Percentiles rank a stretch among this genome's conserved stretches.
These are phyloP conservation scores for Lagopus muta DNA, from an alignment of 2,113 vertebrate species.

Conservation along the genomic window DNA sequence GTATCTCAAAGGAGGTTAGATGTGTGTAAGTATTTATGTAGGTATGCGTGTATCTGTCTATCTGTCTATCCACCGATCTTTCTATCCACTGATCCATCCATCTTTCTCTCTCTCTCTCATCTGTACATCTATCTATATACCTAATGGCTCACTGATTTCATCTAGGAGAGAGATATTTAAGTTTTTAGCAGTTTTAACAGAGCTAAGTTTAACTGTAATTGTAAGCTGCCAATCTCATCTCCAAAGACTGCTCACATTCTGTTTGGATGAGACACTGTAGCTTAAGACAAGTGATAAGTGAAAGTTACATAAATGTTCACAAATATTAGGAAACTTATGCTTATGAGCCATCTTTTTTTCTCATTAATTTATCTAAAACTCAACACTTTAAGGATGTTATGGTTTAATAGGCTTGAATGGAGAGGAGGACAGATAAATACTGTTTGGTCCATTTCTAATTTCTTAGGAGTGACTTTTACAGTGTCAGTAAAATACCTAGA, in stretches of 20 bases:
- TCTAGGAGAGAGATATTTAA: conserved; percentile 65
- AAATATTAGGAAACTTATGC: neutral
- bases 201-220: conserved; percentile 41
- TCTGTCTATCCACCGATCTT: neutral
- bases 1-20: neutral
- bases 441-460: neutral
- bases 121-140: neutral
- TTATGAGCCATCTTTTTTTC: neutral
- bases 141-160: conserved; percentile 24
- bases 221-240: conserved; percentile 34
- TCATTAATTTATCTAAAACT: neutral
- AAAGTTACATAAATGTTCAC: conserved; percentile 36
- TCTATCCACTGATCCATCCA: neutral
- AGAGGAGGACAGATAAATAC: neutral
- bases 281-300: conserved; percentile 40
- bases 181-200: neutral
- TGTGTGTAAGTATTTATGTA: neutral
- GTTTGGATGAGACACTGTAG: neutral
- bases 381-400: neutral
- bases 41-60: neutral
- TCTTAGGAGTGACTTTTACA: neutral
- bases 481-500: neutral
- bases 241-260: neutral
- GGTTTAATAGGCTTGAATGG: neutral
- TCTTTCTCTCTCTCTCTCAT: too few relatives aligned